Base-by-base conservation (phyloP, 2,888 invertebrate species). In the Digitonthophagus gazella region DNA sequence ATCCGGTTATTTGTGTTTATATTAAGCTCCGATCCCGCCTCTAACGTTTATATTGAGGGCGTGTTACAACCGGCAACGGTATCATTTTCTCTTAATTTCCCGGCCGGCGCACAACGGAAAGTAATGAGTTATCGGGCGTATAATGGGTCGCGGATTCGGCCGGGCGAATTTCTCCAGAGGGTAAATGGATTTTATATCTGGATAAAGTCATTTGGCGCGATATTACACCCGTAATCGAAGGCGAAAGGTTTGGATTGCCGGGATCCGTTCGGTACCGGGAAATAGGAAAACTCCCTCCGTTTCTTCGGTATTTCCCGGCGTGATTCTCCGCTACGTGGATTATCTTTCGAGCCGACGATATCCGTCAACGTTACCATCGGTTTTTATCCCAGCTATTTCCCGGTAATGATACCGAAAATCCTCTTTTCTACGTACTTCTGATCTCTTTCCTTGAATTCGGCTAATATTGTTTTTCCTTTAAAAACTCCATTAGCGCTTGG, bases 221-320 rank as follows among this genome's bases (percentile, higher is more conserved):
- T 67, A 69, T 68, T 64, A 66, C 69, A 64, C 28, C 66, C 67
- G 73, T 79, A 79, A 79, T 78, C 77, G 77, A 78, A 79, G 78
- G 78, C 78, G 79, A 80, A 79, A 79, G 74, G 74, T 76, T 77
- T 78, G 80, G 78, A 80, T 80, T 80, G 79, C 76, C 19, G 73
- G 76, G 77, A 76, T 80, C 79, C 72, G 74, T 11, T 11, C 57
- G 57, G 28, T 8, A 8, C 28, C 28, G 28, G 28, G 28, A 44
- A 44, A 44, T 8, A 8, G 11, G 28, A 11, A 44, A 44, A 44
- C 6, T 11, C 11, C 28, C 28, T 11, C 28, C 8, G 6, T 44
- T 44, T 44, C 28, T 44, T 44, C 28, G 28, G 28, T 44, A 44
- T 44, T 44, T 44, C 28, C 11, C 11, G 28, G 28, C 28, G 28